Evolutionary conservation across 1,140 invertebrate genomes (phyloP), one percentile per base, ranked within the genome.

Genomic region (Samia ricini): DNA sequence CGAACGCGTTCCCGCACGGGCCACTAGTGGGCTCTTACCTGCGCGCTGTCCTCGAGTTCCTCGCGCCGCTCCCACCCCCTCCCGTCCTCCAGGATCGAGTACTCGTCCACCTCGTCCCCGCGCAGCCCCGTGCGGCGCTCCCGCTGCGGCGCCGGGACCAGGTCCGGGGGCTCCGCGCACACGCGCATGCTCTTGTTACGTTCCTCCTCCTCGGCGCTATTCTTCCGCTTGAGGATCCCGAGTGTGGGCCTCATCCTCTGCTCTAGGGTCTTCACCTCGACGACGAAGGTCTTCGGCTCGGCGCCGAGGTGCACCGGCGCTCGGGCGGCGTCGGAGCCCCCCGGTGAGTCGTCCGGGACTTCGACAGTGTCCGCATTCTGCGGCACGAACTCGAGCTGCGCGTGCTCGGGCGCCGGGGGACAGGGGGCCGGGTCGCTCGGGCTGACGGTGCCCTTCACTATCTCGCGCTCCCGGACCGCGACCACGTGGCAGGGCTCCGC

Each of bases 391-490:
- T 85, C 81, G 15, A 83, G 72, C 1, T 81, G 77, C 4, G 77
- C 77, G 26, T 83, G 78, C n/a, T 78, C 64, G 6, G 81, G 61
- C 50, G 82, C 79, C 19, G 76, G 76, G 1, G 75, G 77, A 48
- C 74, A 76, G 33, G 75, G 73, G 50, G 79, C 71, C 70, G 26
- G 76, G 52, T 81, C 92, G 81, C 64, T 91, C 71, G 63, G 91
- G 81, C 82, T 92, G 74, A 68, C 92, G 61, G 79, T 91, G 81
- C 83, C 92, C 91, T 86, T 93, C 83, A 86, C 63, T 20, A 88
- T 86, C 56, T 85, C 82, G 67, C 90, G 92, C 77, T 92, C 93
- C 71, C 91, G 93, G 2, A 94, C 91, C 66, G 92, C 93, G 2
- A 94, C 93, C 29, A 83, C 72, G 56, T 71, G 74, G 49, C 56